phyloP scores from a whole-genome alignment of 2,888 invertebrate genomes.

The Coelopa pilipes region DNA sequence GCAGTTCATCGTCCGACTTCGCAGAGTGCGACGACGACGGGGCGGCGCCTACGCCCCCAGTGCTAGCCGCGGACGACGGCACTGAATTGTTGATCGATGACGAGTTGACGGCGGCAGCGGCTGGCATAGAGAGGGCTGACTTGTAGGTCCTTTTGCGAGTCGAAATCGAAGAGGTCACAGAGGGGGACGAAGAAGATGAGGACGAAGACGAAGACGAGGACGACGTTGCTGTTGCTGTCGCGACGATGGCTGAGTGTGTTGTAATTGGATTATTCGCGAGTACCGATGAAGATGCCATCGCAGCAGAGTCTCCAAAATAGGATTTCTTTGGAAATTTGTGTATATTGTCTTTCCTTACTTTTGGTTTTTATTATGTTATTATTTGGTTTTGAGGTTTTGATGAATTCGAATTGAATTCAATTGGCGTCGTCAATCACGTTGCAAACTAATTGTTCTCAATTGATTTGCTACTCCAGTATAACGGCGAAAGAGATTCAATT shows the following conservation, averaged over 20 bases:
- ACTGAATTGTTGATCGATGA: slow-evolving; percentile 36
- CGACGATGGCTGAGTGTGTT: slow-evolving; percentile 50
- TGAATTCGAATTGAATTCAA: slow-evolving; percentile 40
- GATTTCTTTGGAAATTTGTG: not conserved
- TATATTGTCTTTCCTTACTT: no score
- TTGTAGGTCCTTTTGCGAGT: slow-evolving; percentile 64
- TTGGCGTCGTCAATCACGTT: slow-evolving; percentile 9
- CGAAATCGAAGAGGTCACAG: slow-evolving; percentile 50
- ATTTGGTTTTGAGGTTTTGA: slow-evolving; percentile 43
- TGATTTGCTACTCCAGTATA: not conserved
- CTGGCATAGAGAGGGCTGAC: slow-evolving; percentile 60
- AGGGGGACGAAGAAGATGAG: slow-evolving; percentile 13
- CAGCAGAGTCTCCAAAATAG: slow-evolving; percentile 39
- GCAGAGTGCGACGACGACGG: slow-evolving; percentile 18
- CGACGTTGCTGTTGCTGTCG: slow-evolving; percentile 42
- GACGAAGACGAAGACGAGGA: no score
- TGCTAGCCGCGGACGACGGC: slow-evolving; percentile 42
- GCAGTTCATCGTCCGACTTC: slow-evolving; percentile 34
- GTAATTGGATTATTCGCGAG: slow-evolving; percentile 62
- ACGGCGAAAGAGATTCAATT: not conserved
- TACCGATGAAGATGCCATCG: slow-evolving; percentile 65
- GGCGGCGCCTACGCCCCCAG: not conserved
- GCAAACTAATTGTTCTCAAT: slow-evolving; percentile 7
- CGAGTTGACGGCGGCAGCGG: slow-evolving; percentile 45
- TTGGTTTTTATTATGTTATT: slow-evolving; percentile 17